A percentile compares a stretch with the other conserved stretches of the same genome.
Conservation (phyloP, 2,888 invertebrate species). For the Herminia tarsipennalis region DNA sequence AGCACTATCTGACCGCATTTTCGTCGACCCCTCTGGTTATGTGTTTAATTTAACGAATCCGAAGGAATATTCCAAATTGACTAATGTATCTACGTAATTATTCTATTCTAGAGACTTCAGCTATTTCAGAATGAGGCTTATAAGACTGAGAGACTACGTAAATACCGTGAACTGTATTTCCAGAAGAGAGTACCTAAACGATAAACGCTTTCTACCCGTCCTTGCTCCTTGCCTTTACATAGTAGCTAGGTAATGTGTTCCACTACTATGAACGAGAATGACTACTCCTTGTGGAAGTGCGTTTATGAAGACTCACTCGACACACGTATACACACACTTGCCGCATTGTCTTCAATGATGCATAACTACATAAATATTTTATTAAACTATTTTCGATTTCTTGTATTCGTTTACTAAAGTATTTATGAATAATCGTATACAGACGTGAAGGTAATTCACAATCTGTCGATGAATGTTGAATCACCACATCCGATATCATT, state of each 20-base stretch:
- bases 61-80: constrained; percentile 33
- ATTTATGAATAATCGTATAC: constrained; percentile 30
- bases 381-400: constrained; percentile 40
- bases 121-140: constrained; percentile 73
- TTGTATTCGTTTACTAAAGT: constrained; percentile 38
- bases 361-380: constrained; percentile 46
- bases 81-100: constrained; percentile 46
- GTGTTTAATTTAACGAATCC: constrained; percentile 34
- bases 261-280: constrained; percentile 63
- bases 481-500: constrained; percentile 18
- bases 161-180: constrained; percentile 78
- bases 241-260: constrained; percentile 78
- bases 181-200: constrained; percentile 75
- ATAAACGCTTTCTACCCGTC: constrained; percentile 84
- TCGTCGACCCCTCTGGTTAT: constrained; percentile 36
- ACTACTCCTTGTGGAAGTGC: constrained; percentile 71
- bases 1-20: constrained; percentile 65
- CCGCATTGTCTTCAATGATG: constrained; percentile 51
- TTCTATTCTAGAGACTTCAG: constrained; percentile 61
- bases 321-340: constrained; percentile 37
- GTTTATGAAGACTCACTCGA: constrained; percentile 60
- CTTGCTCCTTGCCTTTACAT: constrained; percentile 84
- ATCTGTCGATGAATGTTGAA: constrained; percentile 14
- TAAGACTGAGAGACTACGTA: constrained; percentile 84
- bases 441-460: constrained; percentile 17